phyloP scores from a whole-genome alignment of 2,888 invertebrate genomes.

The Torymus tubicola region DNA sequence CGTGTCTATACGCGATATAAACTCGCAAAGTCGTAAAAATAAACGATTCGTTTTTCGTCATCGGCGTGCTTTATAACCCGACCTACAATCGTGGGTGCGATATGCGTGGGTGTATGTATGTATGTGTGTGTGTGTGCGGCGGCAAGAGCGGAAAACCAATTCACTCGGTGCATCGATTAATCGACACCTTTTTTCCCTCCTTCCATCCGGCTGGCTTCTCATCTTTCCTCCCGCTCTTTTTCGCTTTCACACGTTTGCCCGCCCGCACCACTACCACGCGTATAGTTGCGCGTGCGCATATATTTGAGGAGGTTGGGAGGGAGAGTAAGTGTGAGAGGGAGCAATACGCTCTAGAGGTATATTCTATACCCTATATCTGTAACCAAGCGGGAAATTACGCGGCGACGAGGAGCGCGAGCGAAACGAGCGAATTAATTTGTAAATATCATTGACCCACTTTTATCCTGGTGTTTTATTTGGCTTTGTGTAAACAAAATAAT shows the following conservation, averaged over 20 bases:
- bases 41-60: constrained; percentile 29
- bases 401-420: background rate
- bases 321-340: background rate
- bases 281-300: no score
- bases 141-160: constrained; percentile 24
- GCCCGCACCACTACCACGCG: no score
- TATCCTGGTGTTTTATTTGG: no score
- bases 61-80: constrained; percentile 13
- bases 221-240: background rate
- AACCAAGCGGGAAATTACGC: no score
- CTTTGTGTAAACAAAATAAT: no score
- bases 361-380: no score
- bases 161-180: constrained; percentile 42
- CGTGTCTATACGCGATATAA: background rate
- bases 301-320: no score
- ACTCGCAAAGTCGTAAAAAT: constrained; percentile 25
- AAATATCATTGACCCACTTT: constrained; percentile 5
- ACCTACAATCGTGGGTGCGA: constrained; percentile 22
- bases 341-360: background rate
- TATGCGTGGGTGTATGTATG: no score
- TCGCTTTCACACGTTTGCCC: no score
- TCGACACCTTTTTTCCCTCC: constrained; percentile 25
- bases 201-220: background rate
- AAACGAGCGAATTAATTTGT: background rate
- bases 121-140: background rate